Evolutionary conservation across 2,888 invertebrate species (phyloP), one percentile per base, ranked within the genome.

Genomic region (Schrankia costaestrigalis): DNA sequence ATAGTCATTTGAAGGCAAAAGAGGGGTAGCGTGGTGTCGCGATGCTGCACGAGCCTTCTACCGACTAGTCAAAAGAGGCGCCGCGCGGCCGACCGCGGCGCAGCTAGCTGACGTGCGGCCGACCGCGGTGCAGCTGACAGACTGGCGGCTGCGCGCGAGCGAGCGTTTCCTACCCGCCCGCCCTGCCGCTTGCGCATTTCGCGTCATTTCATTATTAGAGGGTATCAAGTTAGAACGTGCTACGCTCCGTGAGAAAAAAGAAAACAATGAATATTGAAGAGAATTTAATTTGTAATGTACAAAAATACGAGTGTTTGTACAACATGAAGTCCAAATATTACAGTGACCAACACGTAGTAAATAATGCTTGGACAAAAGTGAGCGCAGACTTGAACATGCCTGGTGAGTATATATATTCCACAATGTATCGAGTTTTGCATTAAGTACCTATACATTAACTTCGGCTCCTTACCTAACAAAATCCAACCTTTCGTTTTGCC

Each of bases 41-140:
- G 29, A 30, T 21, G 21, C 29, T 30, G 29, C 29, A 13, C 22
- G 29, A 30, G 22, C 22, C 29, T 30, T 30, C 29, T 30, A 30
- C 6, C 15, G 29, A 30, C 29, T 22, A 30, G 14, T 30, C 29
- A n/a, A 21, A 30, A 30, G 29, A 30, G 22, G 22, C 21, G 29
- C 29, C 29, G 22, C 29, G 27, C 27, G n/a, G n/a, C n/a, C n/a
- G n/a, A n/a, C n/a, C n/a, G n/a, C n/a, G n/a, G n/a, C n/a, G n/a
- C n/a, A n/a, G n/a, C n/a, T n/a, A n/a, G n/a, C n/a, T n/a, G n/a
- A n/a, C n/a, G n/a, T n/a, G n/a, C n/a, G 17, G 19, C 27, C 18
- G 27, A 27, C 19, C 27, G 27, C 19, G 17, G 27, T 27, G 27
- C 27, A 27, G 27, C 27, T 27, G 17, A 27, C 27, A 27, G 27